Percentiles rank a stretch among this genome's conserved stretches.
phyloP scores from a whole-genome alignment of 2,888 invertebrate species.

The Alentia gelatinosa region DNA sequence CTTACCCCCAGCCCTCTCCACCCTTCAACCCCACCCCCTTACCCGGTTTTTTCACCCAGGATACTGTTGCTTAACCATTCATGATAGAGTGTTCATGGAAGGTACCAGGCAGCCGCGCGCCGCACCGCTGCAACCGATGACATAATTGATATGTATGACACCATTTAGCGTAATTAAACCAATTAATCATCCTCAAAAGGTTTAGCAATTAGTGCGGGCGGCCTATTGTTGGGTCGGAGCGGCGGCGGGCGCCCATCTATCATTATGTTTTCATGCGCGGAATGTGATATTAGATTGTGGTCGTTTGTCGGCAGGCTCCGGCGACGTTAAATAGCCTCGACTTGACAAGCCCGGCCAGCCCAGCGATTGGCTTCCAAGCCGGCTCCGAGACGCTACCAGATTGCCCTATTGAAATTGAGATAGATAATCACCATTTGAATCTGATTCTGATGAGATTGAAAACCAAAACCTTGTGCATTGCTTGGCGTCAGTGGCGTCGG shows the following conservation, averaged over 20 bases:
- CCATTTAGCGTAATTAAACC: constrained; percentile 54
- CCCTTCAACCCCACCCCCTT: not conserved
- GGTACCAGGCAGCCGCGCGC: not conserved
- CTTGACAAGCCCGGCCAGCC: not conserved
- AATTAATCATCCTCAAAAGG: constrained; percentile 51
- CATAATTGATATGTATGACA: constrained; percentile 53
- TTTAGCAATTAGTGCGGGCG: constrained; percentile 35
- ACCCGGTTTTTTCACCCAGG: not conserved
- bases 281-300: constrained; percentile 48
- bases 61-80: constrained; percentile 19
- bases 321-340: constrained; percentile 9
- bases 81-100: constrained; percentile 39
- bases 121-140: not conserved
- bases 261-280: constrained; percentile 47
- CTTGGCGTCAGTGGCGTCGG: not conserved
- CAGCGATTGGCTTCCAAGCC: not conserved
- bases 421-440: constrained; percentile 27
- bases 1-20: not conserved
- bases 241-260: constrained; percentile 11
- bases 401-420: constrained; percentile 38
- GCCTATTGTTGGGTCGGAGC: not conserved
- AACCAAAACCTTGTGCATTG: not conserved
- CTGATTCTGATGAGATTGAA: not conserved
- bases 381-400: not conserved
- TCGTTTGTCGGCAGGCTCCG: constrained; percentile 17